Percentiles rank a stretch among this genome's conserved stretches.
Evolutionary conservation across 1,140 invertebrate species (phyloP).

Genomic region (Lepidostoma basale): DNA sequence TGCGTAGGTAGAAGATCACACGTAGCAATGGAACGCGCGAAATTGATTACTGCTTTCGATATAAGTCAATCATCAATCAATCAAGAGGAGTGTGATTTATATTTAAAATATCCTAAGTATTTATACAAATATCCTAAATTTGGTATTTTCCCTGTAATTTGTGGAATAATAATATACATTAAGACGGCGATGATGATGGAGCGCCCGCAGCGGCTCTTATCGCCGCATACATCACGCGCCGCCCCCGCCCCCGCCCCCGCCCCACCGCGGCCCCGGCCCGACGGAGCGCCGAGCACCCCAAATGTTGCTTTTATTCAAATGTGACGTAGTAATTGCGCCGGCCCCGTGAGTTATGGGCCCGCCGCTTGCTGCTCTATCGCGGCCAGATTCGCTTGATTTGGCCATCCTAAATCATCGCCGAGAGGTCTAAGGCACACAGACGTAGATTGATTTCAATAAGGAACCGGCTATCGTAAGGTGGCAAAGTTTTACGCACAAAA

Average conservation of each 20-base stretch:
- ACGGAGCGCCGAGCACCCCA: conserved; percentile 31
- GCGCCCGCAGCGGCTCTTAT: conserved; percentile 22
- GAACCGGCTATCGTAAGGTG: too few relatives aligned
- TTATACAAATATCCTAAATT: conserved; percentile 26
- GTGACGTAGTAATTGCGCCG: conserved; percentile 44
- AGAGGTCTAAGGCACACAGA: too few relatives aligned
- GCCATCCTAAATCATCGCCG: too few relatives aligned
- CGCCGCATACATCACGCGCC: conserved; percentile 42
- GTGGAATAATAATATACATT: conserved; percentile 19
- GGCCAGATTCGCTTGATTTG: too few relatives aligned
- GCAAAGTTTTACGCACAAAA: too few relatives aligned
- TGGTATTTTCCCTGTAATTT: conserved; percentile 21
- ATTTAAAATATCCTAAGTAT: conserved; percentile 21
- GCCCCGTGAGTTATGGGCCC: not conserved
- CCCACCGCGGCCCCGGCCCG: not conserved
- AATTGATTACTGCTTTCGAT: too few relatives aligned
- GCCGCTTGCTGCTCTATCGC: too few relatives aligned
- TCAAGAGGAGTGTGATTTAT: conserved; percentile 23
- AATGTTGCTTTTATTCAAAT: conserved; percentile 47
- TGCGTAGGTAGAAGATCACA: too few relatives aligned
- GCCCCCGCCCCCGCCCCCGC: conserved; percentile 14
- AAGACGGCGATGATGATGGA: conserved; percentile 22
- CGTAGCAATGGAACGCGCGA: too few relatives aligned
- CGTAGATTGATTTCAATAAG: too few relatives aligned
- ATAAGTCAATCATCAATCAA: conserved; percentile 21